Conservation (phyloP, 2,113 vertebrate genomes). For the Cephalopholis sonnerati region DNA sequence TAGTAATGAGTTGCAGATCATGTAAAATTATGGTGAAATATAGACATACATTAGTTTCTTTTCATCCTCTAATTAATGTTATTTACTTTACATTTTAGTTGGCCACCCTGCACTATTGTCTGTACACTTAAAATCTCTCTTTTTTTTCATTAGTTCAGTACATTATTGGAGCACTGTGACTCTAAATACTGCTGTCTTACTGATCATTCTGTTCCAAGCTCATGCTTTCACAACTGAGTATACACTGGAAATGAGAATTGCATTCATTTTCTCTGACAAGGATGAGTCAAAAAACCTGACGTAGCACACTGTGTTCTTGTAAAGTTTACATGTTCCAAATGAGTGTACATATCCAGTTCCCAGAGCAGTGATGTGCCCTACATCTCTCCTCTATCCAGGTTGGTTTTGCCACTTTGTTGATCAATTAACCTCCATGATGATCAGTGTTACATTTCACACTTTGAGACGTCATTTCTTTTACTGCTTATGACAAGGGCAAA, state of each 20-base stretch:
- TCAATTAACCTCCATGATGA: constrained; percentile 56
- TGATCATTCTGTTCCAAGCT: not conserved
- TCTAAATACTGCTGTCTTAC: not conserved
- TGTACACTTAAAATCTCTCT: not conserved
- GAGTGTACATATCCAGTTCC: not conserved
- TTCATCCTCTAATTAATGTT: not conserved
- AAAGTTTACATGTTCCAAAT: not conserved
- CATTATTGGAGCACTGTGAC: not conserved
- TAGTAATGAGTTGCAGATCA: not conserved
- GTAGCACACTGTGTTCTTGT: not conserved
- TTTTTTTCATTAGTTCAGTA: not conserved
- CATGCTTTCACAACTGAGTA: not conserved
- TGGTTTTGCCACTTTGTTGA: constrained; percentile 28
- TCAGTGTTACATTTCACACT: constrained; percentile 63
- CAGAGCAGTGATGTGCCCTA: not conserved
- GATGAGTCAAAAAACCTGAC: not conserved
- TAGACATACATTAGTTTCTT: not conserved
- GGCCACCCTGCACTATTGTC: too few relatives aligned
- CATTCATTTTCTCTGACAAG: not conserved
- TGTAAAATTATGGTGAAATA: not conserved
- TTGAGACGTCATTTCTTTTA: constrained; percentile 48
- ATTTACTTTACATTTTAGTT: not conserved
- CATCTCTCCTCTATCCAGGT: not conserved
- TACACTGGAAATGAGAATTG: not conserved
- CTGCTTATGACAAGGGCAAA: constrained; percentile 58